Evolutionary conservation across 1,140 invertebrate species (phyloP).

Genomic region (Tribolium castaneum): DNA sequence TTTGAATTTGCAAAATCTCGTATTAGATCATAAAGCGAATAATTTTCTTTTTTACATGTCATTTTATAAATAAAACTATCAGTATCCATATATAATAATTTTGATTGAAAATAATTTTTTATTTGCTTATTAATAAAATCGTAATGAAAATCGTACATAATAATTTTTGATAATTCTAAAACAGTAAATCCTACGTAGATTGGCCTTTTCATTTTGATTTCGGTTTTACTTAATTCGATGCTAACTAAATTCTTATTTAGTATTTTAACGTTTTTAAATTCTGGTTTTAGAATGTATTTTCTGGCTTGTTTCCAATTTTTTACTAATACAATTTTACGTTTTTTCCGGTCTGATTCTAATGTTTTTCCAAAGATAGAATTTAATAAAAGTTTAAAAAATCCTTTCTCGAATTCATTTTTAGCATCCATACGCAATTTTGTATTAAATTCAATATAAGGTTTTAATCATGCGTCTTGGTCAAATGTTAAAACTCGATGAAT

Average conservation of each 20-base stretch:
- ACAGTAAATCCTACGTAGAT: slow-evolving; percentile 63
- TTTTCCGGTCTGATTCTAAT: slow-evolving; percentile 63
- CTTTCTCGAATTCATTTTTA: slow-evolving; percentile 61
- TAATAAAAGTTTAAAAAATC: slow-evolving; percentile 66
- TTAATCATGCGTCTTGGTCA: slow-evolving; percentile 60
- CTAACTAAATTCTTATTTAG: slow-evolving; percentile 59
- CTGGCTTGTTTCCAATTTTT: slow-evolving; percentile 51
- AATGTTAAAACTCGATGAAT: slow-evolving; percentile 55
- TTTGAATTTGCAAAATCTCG: slow-evolving; percentile 12
- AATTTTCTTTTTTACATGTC: background rate
- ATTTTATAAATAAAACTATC: slow-evolving; percentile 49
- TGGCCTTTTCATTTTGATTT: slow-evolving; percentile 62
- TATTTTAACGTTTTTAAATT: slow-evolving; percentile 48
- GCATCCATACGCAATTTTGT: slow-evolving; percentile 55
- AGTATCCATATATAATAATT: slow-evolving; percentile 56
- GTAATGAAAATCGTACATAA: slow-evolving; percentile 54
- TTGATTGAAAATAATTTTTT: slow-evolving; percentile 44
- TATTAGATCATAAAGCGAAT: slow-evolving; percentile 26
- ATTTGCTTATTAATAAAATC: slow-evolving; percentile 41
- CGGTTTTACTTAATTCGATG: slow-evolving; percentile 59
- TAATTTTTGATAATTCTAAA: slow-evolving; percentile 59
- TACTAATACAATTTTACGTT: slow-evolving; percentile 59
- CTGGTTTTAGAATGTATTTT: slow-evolving; percentile 56
- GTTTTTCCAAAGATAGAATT: slow-evolving; percentile 66
- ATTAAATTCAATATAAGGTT: slow-evolving; percentile 63